Evolutionary conservation across 1,140 invertebrate genomes (phyloP).

Genomic region (Leptinotarsa undecemlineata): DNA sequence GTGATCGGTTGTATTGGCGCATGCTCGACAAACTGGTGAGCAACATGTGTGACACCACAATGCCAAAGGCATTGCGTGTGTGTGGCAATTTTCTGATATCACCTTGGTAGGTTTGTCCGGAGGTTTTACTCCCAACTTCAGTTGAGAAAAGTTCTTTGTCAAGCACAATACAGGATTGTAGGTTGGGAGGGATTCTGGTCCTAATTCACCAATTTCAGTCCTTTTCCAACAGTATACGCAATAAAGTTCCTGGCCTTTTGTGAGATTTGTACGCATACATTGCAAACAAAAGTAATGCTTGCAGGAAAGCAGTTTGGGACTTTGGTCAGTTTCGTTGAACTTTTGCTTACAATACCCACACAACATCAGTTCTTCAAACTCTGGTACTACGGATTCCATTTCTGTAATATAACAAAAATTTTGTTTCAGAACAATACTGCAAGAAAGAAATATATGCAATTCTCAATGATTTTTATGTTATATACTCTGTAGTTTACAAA

Average conservation of each 20-base stretch:
- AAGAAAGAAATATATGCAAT: conserved; percentile 9
- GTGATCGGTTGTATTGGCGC: conserved; percentile 67
- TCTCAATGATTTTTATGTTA: too few relatives aligned
- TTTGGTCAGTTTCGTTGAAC: conserved; percentile 62
- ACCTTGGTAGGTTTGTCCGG: conserved; percentile 53
- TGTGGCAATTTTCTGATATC: conserved; percentile 67
- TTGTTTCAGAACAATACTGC: conserved; percentile 18
- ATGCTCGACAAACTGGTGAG: conserved; percentile 67
- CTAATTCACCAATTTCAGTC: conserved; percentile 64
- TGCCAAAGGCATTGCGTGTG: conserved; percentile 72
- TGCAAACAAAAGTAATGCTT: conserved; percentile 77
- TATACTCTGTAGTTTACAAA: too few relatives aligned
- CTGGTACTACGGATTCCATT: conserved; percentile 66
- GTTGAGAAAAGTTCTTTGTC: conserved; percentile 63
- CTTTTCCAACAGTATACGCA: conserved; percentile 73
- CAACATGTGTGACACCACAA: conserved; percentile 75
- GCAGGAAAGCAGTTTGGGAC: conserved; percentile 74
- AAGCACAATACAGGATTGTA: conserved; percentile 67
- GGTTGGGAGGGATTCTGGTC: conserved; percentile 68
- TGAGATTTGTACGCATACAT: conserved; percentile 68
- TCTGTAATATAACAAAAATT: conserved; percentile 36
- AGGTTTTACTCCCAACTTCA: conserved; percentile 58
- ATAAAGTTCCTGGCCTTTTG: conserved; percentile 66
- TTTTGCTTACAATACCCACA: conserved; percentile 45
- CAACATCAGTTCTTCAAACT: conserved; percentile 42